Evolutionary conservation across 2,113 vertebrate genomes (phyloP).

Genomic region (Crypturellus undulatus): DNA sequence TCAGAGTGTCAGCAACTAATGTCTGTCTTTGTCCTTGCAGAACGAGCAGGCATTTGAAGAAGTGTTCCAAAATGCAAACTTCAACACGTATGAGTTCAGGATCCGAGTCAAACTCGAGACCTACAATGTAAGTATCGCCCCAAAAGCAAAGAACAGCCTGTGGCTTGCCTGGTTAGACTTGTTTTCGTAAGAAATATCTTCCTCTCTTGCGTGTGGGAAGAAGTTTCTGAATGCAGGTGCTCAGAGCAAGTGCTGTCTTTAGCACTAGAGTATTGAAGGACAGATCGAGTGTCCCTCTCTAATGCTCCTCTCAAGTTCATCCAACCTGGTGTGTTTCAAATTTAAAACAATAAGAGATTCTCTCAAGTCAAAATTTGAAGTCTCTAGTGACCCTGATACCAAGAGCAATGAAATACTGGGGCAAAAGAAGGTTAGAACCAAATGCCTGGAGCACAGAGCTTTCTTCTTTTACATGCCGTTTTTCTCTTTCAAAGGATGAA

Average conservation of each 20-base stretch:
- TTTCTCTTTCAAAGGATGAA: conserved; percentile 86
- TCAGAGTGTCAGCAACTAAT: conserved; percentile 3
- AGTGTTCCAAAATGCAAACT: conserved; percentile 93
- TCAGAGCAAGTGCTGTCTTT: background rate
- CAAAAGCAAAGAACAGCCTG: background rate
- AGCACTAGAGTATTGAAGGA: background rate
- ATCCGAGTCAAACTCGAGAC: conserved; percentile 94
- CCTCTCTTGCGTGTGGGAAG: background rate
- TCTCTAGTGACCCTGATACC: background rate
- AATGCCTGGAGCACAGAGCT: background rate
- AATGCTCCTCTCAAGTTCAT: background rate
- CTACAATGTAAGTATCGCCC: conserved; percentile 89
- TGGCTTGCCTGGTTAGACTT: background rate
- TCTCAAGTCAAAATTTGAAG: background rate
- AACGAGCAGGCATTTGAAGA: conserved; percentile 93
- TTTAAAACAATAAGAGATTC: background rate
- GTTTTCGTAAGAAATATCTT: background rate
- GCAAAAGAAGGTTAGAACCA: background rate
- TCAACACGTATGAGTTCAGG: conserved; percentile 89
- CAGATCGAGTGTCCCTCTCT: background rate
- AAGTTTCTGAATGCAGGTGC: background rate
- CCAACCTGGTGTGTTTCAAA: background rate
- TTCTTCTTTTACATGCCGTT: background rate
- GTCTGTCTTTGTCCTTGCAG: conserved; percentile 75
- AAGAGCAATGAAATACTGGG: background rate